Evolutionary conservation across 2,888 invertebrate species (phyloP).

Genomic region (Frankliniella intonsa): DNA sequence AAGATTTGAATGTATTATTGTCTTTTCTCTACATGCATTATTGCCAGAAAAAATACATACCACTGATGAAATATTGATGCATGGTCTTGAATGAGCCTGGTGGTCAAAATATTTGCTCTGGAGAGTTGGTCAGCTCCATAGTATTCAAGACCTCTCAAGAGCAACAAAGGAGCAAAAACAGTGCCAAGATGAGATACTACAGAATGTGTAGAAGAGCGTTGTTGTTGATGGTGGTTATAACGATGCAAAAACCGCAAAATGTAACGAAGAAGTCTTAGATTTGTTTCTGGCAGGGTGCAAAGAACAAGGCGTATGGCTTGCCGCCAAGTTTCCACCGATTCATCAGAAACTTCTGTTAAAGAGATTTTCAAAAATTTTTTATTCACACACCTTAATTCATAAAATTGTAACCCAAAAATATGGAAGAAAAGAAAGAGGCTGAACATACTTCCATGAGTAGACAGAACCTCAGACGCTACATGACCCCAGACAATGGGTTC

Average conservation of each 20-base stretch:
- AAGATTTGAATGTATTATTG: background rate
- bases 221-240: background rate
- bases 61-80: conserved; percentile 17
- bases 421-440: background rate
- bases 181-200: background rate
- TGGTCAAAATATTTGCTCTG: conserved; percentile 1
- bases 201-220: background rate
- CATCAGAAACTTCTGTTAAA: background rate
- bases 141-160: conserved; percentile 1
- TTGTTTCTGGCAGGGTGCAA: background rate
- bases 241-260: background rate
- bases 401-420: background rate
- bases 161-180: background rate
- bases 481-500: conserved; percentile 46
- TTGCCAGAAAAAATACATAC: background rate
- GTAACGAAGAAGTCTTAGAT: background rate
- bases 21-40: background rate
- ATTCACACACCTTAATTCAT: background rate
- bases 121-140: background rate
- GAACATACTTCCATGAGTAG: background rate
- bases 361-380: background rate
- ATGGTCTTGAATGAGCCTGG: background rate
- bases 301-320: background rate
- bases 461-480: conserved; percentile 38
- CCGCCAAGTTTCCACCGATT: background rate